These are phyloP conservation scores for Empis livida DNA, from an alignment of 2,888 invertebrate genomes.

Conservation along the genomic window DNA sequence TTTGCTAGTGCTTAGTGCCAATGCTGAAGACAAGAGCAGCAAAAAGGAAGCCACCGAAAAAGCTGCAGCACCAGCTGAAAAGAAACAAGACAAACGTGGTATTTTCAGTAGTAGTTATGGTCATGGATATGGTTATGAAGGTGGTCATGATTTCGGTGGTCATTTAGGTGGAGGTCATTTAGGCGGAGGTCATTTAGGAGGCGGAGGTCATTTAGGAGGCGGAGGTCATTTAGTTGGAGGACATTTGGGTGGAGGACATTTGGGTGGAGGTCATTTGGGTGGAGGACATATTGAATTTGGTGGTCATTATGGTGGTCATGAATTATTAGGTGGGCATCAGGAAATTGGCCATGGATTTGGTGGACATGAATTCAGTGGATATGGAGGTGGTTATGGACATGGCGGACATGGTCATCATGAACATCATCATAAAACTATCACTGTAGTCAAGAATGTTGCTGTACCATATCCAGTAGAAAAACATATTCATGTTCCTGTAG, in stretches of 20 bases:
- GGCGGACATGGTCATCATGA: conserved; percentile 21
- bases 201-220: conserved; percentile 21
- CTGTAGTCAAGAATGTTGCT: conserved; percentile 60
- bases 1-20: conserved; percentile 44
- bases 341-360: conserved; percentile 13
- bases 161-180: conserved; percentile 23
- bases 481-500: conserved; percentile 46
- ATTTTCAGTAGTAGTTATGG: conserved; percentile 37
- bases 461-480: conserved; percentile 58
- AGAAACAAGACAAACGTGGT: conserved; percentile 68
- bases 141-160: conserved; percentile 20
- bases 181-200: conserved; percentile 19
- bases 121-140: conserved; percentile 19
- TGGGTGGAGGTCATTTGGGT: conserved; percentile 14
- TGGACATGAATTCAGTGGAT: conserved; percentile 35
- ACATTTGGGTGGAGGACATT: conserved; percentile 18
- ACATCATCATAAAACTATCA: conserved; percentile 47
- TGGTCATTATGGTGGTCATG: conserved; percentile 8
- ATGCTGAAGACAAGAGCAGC: conserved; percentile 43
- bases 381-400: conserved; percentile 20
- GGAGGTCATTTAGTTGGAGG: conserved; percentile 21
- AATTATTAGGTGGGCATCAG: background rate
- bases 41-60: conserved; percentile 21
- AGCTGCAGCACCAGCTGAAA: conserved; percentile 41
- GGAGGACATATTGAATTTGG: conserved; percentile 17